Evolutionary conservation across 2,888 invertebrate species (phyloP), one percentile per base, ranked within the genome.

Genomic region (Cosmia pyralina): DNA sequence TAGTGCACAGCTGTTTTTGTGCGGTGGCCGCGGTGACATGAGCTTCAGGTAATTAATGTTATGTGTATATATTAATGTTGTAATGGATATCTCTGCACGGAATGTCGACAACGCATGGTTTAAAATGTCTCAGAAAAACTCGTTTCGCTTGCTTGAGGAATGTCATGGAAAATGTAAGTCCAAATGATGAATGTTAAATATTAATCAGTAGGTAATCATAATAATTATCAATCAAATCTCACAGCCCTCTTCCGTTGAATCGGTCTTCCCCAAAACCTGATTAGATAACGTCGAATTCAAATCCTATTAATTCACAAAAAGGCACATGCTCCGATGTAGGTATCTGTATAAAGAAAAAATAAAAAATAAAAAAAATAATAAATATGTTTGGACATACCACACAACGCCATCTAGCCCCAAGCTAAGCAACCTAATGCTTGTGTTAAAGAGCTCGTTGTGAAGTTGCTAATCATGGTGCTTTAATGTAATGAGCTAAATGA

Each of bases 1-100:
- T 41, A 6, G 46, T 13, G 55, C 34, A 44, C 46, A 41, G 68
- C 41, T 22, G 60, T 57, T 53, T 69, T 68, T 60, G 63, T 78
- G 44, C 28, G 38, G 19, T 28, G 28, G 28, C 28, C 28, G 28
- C n/a, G 38, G 41, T 22, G 63, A 41, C 50, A 64, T 19, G n/a
- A 57, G 53, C 38, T 55, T 55, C n/a, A 2, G 52, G 57, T 38
- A 50, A 57, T 68, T 38, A 62, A 64, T 55, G 66, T 50, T 34
- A 59, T 10, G 50, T 67, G 53, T 15, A 41, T 22, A 69, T 74
- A 78, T 65, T 55, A 62, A 74, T 69, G 38, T 53, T 41, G 74
- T 69, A 65, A 66, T 66, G 50, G 34, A 75, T 70, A 67, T 46
- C 38, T 60, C 46, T 34, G 52, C 53, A 1, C 6, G 62, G 65